These are phyloP conservation scores for Psilanteris sp. DNA, from an alignment of 1,140 invertebrate species.

Conservation along the genomic window DNA sequence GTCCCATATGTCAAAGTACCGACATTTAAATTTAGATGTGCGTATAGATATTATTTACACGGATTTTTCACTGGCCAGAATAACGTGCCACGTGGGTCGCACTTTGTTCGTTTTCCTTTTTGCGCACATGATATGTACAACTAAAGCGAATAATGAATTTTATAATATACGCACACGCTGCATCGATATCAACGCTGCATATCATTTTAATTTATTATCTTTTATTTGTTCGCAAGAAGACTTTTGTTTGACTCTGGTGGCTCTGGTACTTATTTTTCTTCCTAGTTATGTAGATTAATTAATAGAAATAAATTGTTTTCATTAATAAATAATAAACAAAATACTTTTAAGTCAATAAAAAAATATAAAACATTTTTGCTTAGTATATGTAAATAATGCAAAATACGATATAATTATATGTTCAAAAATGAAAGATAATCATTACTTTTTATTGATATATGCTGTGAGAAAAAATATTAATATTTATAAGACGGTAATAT, in stretches of 20 bases:
- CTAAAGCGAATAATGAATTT: slow-evolving; percentile 38
- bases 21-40: slow-evolving; percentile 62
- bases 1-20: slow-evolving; percentile 54
- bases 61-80: slow-evolving; percentile 50
- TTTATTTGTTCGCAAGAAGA: neutral
- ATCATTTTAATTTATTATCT: slow-evolving; percentile 46
- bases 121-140: slow-evolving; percentile 20
- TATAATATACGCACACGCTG: slow-evolving; percentile 19
- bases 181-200: slow-evolving; percentile 33
- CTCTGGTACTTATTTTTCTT: neutral
- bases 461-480: no score
- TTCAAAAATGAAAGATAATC: no score
- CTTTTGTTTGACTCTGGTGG: slow-evolving; percentile 1
- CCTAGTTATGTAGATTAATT: neutral
- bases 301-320: neutral
- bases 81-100: slow-evolving; percentile 37
- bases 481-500: no score
- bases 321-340: no score
- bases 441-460: no score
- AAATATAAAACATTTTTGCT: no score
- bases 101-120: slow-evolving; percentile 29
- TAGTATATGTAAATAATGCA: no score
- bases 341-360: no score
- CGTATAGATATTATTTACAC: slow-evolving; percentile 59
- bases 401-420: no score